Base-by-base conservation (phyloP, 1,140 invertebrate genomes). In the Littorina saxatilis region DNA sequence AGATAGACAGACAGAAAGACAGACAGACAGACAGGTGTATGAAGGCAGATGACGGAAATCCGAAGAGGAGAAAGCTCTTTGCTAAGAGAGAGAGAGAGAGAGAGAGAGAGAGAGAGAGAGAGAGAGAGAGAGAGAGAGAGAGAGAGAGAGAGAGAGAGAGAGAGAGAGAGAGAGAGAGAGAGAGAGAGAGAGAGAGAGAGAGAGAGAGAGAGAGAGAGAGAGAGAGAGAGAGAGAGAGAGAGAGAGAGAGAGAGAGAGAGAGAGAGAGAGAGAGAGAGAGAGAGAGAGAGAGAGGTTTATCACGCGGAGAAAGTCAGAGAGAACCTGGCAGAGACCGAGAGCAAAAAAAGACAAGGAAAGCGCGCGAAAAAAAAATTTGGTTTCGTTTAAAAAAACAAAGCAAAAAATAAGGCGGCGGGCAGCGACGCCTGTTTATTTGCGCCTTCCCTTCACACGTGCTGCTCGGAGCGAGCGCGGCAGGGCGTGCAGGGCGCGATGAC, bases 101-200 rank as follows among this genome's bases (percentile, higher is more conserved):
- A 58, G 55, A 58, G 55, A 58, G 55, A 58, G 55, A 58, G 55
- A 58, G 55, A 58, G 55, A 58, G 55, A 23, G 55, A 58, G 7
- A 58, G 20, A 23, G 20, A 23, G 20, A 11, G 55, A 23, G 20
- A 11, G 55, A 58, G 55, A 11, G 55, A 7, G 55, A 58, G 55
- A 58, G 9, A 58, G 55, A 58, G 55, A 58, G 55, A 58, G 55
- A 58, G 55, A 58, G 55, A 58, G 55, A 58, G 55, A 58, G 55
- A 58, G 7, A 58, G 55, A 58, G 7, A 58, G 55, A 58, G 7
- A 58, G 7, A 58, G 55, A 58, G 55, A 58, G 55, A 58, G 55
- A 58, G 7, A 58, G 55, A 58, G 7, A 58, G 7, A 58, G 7
- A 58, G 7, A 58, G 55, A 58, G 7, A 58, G 7, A 58, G 55